These are phyloP conservation scores for Sarcophaga variegata DNA, from an alignment of 2,888 invertebrate species.

Conservation along the genomic window DNA sequence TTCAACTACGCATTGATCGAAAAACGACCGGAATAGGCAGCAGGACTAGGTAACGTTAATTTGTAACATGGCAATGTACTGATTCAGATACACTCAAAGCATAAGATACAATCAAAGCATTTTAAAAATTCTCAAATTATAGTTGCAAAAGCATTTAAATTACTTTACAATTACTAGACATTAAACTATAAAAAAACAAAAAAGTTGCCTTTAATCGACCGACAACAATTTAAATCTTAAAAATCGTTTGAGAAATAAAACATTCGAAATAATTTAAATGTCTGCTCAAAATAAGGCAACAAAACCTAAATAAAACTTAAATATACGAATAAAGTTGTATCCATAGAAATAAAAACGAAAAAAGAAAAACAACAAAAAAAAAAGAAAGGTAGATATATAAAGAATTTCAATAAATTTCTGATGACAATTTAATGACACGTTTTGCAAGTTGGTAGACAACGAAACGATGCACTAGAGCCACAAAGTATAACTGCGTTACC, in stretches of 20 bases:
- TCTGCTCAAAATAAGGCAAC: conserved; percentile 28
- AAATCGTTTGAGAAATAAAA: conserved; percentile 16
- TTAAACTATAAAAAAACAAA: conserved; percentile 17
- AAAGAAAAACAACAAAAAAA: neutral
- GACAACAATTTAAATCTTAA: neutral
- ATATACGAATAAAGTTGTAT: conserved; percentile 35
- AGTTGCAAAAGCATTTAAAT: neutral
- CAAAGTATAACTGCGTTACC: conserved; percentile 8
- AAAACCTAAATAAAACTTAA: conserved; percentile 32
- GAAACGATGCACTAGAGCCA: conserved; percentile 30
- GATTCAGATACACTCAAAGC: too few relatives aligned
- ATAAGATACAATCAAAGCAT: too few relatives aligned
- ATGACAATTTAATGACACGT: conserved; percentile 69
- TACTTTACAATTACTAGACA: conserved; percentile 14
- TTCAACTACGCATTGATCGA: too few relatives aligned
- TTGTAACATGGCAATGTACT: too few relatives aligned
- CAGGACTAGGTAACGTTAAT: too few relatives aligned
- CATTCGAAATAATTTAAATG: neutral
- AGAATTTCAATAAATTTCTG: conserved; percentile 69
- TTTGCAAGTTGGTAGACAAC: conserved; percentile 49
- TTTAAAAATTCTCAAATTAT: too few relatives aligned
- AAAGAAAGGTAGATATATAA: conserved; percentile 30
- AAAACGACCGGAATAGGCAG: too few relatives aligned
- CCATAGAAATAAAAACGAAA: neutral
- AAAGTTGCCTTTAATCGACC: neutral